Conservation (phyloP, 2,113 vertebrate species). For the Petromus typicus region DNA sequence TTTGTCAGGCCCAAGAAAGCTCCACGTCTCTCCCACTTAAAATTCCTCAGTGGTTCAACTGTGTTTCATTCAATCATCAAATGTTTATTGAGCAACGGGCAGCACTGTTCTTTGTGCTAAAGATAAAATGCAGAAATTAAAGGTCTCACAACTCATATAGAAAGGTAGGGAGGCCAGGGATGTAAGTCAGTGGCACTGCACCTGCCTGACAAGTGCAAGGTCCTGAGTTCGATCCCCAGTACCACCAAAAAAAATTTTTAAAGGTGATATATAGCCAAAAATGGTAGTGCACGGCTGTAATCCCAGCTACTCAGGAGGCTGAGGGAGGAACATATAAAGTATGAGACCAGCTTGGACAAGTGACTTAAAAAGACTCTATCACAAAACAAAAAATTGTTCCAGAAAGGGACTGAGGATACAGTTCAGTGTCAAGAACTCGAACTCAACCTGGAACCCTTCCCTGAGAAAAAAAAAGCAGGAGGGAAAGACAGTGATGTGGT, state of each 20-base stretch:
- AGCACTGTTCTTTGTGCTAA: background rate
- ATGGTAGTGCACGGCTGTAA: background rate
- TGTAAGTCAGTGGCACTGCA: too few relatives aligned
- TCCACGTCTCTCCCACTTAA: constrained; percentile 20
- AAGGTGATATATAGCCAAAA: background rate
- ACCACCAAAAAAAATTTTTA: too few relatives aligned
- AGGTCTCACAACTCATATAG: background rate
- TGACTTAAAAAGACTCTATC: background rate
- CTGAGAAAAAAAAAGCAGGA: background rate
- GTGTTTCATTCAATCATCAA: background rate
- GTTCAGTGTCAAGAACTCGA: background rate
- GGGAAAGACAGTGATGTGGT: background rate
- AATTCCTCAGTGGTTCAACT: background rate
- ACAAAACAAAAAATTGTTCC: background rate
- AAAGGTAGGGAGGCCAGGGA: too few relatives aligned
- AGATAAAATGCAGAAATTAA: background rate
- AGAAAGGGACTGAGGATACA: background rate
- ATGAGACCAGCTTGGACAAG: background rate
- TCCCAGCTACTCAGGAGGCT: background rate
- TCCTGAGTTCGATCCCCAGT: too few relatives aligned
- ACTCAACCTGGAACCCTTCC: background rate
- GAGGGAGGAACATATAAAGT: background rate
- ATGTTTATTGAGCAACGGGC: background rate
- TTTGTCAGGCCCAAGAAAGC: constrained; percentile 19
- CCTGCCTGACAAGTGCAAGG: too few relatives aligned